Evolutionary conservation across 2,797 vertebrate species (phyloP).

Genomic region (Aplochiton taeniatus): DNA sequence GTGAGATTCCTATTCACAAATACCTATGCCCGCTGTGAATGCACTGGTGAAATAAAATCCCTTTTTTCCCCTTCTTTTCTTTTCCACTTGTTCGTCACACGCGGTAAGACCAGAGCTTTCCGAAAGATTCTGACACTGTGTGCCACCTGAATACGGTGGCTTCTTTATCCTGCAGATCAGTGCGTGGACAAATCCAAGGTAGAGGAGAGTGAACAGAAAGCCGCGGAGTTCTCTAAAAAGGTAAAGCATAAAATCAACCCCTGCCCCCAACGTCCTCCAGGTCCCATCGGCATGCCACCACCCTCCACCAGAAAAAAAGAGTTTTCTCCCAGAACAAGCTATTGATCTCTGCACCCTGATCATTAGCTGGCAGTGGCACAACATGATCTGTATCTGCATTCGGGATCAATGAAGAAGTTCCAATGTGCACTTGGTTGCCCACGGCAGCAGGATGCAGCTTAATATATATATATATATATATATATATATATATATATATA

Average conservation of each 20-base stretch:
- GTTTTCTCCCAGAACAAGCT: conserved; percentile 63
- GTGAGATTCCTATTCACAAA: conserved; percentile 21
- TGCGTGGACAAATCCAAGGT: conserved; percentile 96
- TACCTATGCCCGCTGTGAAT: too few species aligned
- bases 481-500: conserved; percentile 64
- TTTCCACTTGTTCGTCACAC: too few species aligned
- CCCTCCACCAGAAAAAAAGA: conserved; percentile 63
- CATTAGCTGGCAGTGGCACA: conserved; percentile 77
- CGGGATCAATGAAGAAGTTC: conserved; percentile 71
- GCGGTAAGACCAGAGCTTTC: too few species aligned
- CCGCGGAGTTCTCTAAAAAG: conserved; percentile 94
- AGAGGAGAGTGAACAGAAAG: conserved; percentile 95
- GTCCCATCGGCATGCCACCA: conserved; percentile 50
- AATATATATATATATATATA: conserved; percentile 63
- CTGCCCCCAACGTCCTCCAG: conserved; percentile 3
- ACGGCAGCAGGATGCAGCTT: conserved; percentile 39
- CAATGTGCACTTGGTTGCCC: conserved; percentile 70
- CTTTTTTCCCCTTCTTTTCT: not conserved
- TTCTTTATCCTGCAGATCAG: conserved; percentile 79
- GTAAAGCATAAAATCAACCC: conserved; percentile 76
- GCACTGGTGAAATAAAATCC: conserved; percentile 12
- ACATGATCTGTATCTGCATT: conserved; percentile 80
- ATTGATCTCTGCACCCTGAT: conserved; percentile 77
- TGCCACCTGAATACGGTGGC: conserved; percentile 6
- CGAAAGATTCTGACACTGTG: not conserved